Conservation (phyloP, 1,140 invertebrate genomes). For the Listronotus bonariensis region DNA sequence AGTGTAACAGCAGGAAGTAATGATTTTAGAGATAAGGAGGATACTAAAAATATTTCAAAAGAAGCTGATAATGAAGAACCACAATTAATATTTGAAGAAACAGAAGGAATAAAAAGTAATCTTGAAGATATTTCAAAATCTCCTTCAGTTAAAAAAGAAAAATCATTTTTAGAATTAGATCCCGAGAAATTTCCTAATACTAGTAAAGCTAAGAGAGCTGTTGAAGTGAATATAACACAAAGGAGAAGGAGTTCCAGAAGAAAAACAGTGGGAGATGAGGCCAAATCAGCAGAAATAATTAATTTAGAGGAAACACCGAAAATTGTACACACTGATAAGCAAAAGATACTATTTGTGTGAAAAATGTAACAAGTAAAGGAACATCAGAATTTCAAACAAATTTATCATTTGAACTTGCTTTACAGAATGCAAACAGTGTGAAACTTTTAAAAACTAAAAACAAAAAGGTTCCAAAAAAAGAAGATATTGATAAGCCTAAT, state of each 20-base stretch:
- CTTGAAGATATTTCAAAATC: no score
- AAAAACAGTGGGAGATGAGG: background rate
- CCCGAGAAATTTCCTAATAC: background rate
- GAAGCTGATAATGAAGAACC: no score
- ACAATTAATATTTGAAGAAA: no score
- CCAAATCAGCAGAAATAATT: background rate
- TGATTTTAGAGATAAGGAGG: no score
- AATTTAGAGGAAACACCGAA: background rate
- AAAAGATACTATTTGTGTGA: background rate
- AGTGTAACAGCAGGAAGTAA: no score
- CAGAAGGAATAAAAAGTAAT: no score
- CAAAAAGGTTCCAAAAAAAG: conserved; percentile 24
- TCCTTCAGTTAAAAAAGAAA: background rate
- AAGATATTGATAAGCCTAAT: no score
- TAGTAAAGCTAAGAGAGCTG: background rate
- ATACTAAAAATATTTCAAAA: no score
- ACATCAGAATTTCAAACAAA: no score
- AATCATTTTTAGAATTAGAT: background rate
- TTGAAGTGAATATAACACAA: background rate
- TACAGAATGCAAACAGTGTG: background rate
- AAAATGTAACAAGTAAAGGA: background rate
- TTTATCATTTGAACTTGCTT: background rate
- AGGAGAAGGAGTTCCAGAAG: conserved; percentile 14
- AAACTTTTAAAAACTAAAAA: conserved; percentile 13
- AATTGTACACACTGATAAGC: no score